Conservation (phyloP, 2,797 vertebrate genomes). For the Tapera naevia region DNA sequence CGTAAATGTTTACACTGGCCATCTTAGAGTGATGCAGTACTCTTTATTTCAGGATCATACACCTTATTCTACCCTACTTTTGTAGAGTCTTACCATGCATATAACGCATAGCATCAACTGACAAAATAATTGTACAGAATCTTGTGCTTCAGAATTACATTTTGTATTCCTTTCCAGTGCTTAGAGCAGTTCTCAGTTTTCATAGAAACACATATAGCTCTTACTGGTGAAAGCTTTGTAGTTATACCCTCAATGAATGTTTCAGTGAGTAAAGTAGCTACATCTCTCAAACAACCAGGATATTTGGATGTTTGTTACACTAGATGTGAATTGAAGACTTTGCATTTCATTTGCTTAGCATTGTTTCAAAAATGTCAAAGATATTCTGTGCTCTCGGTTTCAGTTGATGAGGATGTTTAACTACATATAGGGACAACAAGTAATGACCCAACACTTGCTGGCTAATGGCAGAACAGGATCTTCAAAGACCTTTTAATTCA, state of each 20-base stretch:
- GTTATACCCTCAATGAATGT: not conserved
- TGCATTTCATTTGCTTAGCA: not conserved
- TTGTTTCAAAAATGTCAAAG: not conserved
- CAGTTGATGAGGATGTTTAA: not conserved
- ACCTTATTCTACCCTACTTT: not conserved
- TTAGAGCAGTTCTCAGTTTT: not conserved
- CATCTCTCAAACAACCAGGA: not conserved
- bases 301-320: not conserved
- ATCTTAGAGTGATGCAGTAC: not conserved
- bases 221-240: not conserved
- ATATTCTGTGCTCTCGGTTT: not conserved
- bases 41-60: not conserved
- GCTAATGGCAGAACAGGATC: not conserved
- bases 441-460: not conserved
- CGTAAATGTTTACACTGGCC: not conserved
- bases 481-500: not conserved
- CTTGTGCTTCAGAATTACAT: not conserved
- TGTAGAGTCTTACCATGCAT: not conserved
- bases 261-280: not conserved
- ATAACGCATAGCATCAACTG: not conserved
- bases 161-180: not conserved
- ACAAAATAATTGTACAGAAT: not conserved
- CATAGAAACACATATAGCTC: not conserved
- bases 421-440: not conserved
- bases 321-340: not conserved